A percentile compares a stretch with the other conserved stretches of the same genome.
These are phyloP conservation scores for Charina bottae DNA, from an alignment of 2,113 vertebrate species.

Conservation along the genomic window DNA sequence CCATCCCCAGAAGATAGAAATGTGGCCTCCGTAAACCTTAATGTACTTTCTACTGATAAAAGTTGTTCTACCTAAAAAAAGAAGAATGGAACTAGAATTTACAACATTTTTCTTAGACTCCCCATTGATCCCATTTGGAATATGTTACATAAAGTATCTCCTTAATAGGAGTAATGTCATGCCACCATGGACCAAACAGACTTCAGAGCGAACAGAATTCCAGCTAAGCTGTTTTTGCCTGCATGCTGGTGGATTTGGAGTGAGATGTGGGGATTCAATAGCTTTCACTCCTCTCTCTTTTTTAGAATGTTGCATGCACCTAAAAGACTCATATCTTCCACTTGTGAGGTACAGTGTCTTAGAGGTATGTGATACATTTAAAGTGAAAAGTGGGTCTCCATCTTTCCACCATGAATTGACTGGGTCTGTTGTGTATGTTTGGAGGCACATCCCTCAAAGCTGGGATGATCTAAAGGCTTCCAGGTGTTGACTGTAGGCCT, in stretches of 20 bases:
- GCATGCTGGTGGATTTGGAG: background rate
- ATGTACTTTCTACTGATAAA: too few relatives aligned
- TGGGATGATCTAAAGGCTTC: background rate
- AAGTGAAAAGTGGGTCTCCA: background rate
- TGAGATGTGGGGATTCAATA: background rate
- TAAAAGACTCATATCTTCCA: background rate
- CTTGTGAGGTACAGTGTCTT: background rate
- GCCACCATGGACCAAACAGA: background rate
- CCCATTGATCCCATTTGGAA: background rate
- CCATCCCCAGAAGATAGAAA: background rate
- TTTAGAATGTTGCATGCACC: background rate
- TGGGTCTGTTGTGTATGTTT: background rate
- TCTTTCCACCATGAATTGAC: background rate
- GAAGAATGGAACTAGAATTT: background rate
- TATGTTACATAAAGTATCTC: too few relatives aligned
- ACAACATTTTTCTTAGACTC: background rate
- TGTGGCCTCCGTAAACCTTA: background rate
- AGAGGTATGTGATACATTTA: background rate
- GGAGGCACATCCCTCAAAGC: background rate
- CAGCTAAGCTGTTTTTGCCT: background rate
- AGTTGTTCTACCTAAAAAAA: too few relatives aligned
- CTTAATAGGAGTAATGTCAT: too few relatives aligned
- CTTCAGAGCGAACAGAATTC: background rate
- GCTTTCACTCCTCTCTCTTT: background rate
- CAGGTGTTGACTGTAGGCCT: background rate